Base-by-base conservation (phyloP, 2,888 invertebrate genomes). In the Zeuzera pyrina region DNA sequence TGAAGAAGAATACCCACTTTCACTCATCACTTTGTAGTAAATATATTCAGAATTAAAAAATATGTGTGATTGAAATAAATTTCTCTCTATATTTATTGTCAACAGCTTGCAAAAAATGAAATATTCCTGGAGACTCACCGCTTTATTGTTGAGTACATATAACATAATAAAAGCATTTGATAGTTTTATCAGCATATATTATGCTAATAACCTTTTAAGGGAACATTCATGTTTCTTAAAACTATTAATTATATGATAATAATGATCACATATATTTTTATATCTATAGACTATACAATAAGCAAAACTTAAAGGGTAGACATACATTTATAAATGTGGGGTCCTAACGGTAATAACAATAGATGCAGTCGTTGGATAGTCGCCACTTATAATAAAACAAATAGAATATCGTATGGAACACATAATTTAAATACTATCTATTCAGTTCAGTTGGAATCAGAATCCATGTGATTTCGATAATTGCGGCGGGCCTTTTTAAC, bases 401-500 rank as follows among this genome's bases (percentile, higher is more conserved):
- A 34, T 39, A 39, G 28, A 33, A 39, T 46, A 42, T 12, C 25
- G 13, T 10, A 19, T 39, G 36, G 39, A 55, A 50, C 47, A 55
- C 49, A 52, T 40, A 22, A 6, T 10, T n/a, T 22, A 22, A 23
- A 23, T n/a, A 23, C 12, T 8, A 41, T 43, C 47, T 56, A 57
- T 32, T 57, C 52, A 59, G 52, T 61, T 78, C 67, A 79, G 61
- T 88, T 89, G 28, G 89, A 89, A 57, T 89, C 89, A 0, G 89
- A 88, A 41, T 89, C 88, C 62, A 89, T 85, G 48, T 87, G 88
- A 58, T 81, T 87, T 47, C 88, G 81, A 58, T 88, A 87, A 58
- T 88, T 88, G 36, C 88, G 73, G 3, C 88, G 77, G 1, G 87
- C 86, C 45, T 87, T 86, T 53, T 88, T 87, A 22, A 88, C 81